Evolutionary conservation across 2,888 invertebrate genomes (phyloP).

Genomic region (Macrophya annulata): DNA sequence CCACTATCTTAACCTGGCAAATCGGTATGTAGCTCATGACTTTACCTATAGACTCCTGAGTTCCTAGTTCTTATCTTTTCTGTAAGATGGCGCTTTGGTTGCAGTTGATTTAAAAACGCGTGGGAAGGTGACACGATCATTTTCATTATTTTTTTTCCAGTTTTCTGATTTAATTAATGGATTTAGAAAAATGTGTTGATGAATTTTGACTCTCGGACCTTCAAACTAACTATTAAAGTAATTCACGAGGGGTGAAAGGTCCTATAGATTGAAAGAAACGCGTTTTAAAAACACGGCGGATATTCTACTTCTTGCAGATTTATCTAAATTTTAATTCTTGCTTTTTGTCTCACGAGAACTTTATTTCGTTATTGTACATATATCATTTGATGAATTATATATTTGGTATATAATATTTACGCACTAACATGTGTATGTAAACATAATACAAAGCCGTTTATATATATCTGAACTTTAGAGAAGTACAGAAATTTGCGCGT

Average conservation of each 20-base stretch:
- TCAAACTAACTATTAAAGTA: neutral
- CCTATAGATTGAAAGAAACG: neutral
- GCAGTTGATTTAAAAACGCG: conserved; percentile 5
- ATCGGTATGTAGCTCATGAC: neutral
- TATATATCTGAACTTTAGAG: conserved; percentile 31
- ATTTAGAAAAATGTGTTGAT: neutral
- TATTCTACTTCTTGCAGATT: neutral
- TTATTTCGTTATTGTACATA: conserved; percentile 42
- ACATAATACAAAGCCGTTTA: conserved; percentile 40
- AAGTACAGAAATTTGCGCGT: neutral
- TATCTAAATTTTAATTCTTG: neutral
- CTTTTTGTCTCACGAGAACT: conserved; percentile 9
- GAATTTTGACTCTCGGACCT: neutral
- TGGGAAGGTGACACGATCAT: neutral
- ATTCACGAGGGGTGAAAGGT: neutral
- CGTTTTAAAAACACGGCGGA: neutral
- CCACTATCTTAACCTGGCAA: neutral
- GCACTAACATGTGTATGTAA: neutral
- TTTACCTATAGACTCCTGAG: neutral
- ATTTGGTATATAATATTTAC: conserved; percentile 3
- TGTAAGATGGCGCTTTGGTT: neutral
- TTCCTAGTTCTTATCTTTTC: neutral
- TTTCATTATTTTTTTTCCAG: neutral
- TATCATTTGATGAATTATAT: conserved; percentile 13
- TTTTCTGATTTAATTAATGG: neutral